Percentiles rank a stretch among this genome's conserved stretches.
Conservation (phyloP, 2,113 vertebrate genomes). For the Oophaga pumilio region DNA sequence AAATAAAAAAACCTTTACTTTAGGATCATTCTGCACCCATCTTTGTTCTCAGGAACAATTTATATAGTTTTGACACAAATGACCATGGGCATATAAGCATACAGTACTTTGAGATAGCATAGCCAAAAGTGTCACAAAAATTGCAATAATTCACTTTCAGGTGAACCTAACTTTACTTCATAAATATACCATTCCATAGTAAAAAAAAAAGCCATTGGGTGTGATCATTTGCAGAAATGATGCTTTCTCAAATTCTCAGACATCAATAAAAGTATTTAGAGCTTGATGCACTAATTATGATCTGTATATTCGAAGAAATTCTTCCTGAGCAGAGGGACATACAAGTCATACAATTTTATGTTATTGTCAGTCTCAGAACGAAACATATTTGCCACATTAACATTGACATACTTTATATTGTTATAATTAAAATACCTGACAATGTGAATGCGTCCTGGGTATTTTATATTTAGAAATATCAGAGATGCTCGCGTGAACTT, state of each 20-base stretch:
- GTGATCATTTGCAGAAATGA: neutral
- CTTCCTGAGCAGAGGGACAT: neutral
- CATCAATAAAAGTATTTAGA: neutral
- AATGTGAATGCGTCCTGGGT: neutral
- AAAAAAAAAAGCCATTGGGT: neutral
- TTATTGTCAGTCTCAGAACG: neutral
- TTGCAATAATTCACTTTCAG: too few relatives aligned
- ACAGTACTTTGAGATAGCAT: too few relatives aligned
- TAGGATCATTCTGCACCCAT: too few relatives aligned
- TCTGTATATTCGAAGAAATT: neutral
- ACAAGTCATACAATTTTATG: neutral
- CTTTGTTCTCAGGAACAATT: too few relatives aligned
- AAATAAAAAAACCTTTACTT: too few relatives aligned
- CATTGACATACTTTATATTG: neutral
- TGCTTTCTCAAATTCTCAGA: neutral
- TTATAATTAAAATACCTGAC: neutral
- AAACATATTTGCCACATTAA: neutral
- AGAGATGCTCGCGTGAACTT: conserved; percentile 32
- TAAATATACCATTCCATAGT: neutral
- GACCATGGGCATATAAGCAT: too few relatives aligned
- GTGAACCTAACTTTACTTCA: too few relatives aligned
- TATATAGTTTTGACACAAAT: too few relatives aligned
- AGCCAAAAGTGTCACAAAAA: too few relatives aligned
- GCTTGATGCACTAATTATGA: neutral
- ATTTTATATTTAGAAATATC: neutral